A percentile compares a stretch with the other conserved stretches of the same genome.
phyloP scores from a whole-genome alignment of 2,888 invertebrate genomes.

The Agrochola litura region DNA sequence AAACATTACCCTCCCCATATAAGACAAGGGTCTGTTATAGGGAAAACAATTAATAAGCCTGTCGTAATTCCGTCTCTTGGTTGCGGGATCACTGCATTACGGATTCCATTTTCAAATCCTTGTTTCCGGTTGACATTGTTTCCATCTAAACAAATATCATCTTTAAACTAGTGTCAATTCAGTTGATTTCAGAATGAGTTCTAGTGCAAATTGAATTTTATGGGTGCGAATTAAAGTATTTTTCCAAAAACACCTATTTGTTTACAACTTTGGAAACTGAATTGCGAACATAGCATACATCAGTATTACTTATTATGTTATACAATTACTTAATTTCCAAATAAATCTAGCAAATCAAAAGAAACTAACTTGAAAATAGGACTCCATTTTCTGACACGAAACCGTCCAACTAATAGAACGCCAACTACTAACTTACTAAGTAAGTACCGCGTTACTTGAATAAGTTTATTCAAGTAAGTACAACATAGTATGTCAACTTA shows the following conservation, averaged over 20 bases:
- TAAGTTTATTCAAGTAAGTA: constrained; percentile 57
- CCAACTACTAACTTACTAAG: constrained; percentile 39
- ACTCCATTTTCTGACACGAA: constrained; percentile 8
- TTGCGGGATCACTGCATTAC: constrained; percentile 23
- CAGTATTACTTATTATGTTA: not conserved
- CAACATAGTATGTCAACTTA: constrained; percentile 57
- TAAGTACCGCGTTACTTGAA: constrained; percentile 40
- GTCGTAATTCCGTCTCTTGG: constrained; percentile 23
- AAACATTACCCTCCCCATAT: constrained; percentile 29
- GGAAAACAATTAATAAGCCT: constrained; percentile 39
- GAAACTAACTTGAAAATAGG: constrained; percentile 14
- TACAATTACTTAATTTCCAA: not conserved
- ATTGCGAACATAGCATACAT: not conserved
- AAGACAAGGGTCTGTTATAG: constrained; percentile 38
- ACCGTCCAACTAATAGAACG: constrained; percentile 25
- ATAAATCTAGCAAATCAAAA: constrained; percentile 1
- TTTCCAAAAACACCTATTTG: not conserved
- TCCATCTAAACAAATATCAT: not conserved
- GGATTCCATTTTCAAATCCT: constrained; percentile 1
- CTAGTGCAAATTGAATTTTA: not conserved
- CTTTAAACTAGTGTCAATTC: not conserved
- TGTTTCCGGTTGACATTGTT: not conserved
- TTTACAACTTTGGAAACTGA: not conserved
- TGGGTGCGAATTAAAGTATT: not conserved
- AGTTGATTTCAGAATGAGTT: not conserved